phyloP scores from a whole-genome alignment of 2,888 invertebrate species.

The Saturnia pavonia region DNA sequence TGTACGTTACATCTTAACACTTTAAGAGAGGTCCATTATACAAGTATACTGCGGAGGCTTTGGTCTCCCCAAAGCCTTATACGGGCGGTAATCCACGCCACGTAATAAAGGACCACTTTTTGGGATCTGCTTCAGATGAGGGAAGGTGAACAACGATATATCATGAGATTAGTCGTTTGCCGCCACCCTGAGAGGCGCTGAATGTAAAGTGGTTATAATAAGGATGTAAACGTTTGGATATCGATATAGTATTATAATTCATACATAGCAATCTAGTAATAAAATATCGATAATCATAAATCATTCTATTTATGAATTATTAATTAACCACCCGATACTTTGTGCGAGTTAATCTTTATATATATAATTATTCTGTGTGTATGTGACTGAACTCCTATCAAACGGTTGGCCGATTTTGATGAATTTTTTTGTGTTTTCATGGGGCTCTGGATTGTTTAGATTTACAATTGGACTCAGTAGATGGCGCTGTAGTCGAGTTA shows the following conservation, averaged over 20 bases:
- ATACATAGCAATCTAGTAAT: background rate
- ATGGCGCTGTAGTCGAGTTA: no score
- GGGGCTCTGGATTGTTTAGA: no score
- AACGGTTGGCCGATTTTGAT: no score
- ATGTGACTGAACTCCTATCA: no score
- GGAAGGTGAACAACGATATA: constrained; percentile 77
- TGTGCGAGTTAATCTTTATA: no score
- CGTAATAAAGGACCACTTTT: constrained; percentile 74
- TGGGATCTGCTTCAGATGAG: constrained; percentile 69
- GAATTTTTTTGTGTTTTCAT: no score
- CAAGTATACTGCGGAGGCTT: constrained; percentile 41
- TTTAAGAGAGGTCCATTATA: constrained; percentile 33
- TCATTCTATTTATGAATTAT: no score
- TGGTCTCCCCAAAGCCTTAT: constrained; percentile 36
- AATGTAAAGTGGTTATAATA: constrained; percentile 66
- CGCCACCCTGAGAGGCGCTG: constrained; percentile 59
- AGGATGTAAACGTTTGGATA: constrained; percentile 34
- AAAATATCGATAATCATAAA: background rate
- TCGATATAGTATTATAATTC: constrained; percentile 15
- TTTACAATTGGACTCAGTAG: no score
- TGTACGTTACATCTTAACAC: constrained; percentile 27
- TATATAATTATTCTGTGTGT: no score
- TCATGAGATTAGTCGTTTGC: constrained; percentile 78
- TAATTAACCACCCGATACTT: no score
- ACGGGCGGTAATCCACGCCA: constrained; percentile 54